Base-by-base conservation (phyloP, 1,140 invertebrate genomes). In the Planococcus citri region DNA sequence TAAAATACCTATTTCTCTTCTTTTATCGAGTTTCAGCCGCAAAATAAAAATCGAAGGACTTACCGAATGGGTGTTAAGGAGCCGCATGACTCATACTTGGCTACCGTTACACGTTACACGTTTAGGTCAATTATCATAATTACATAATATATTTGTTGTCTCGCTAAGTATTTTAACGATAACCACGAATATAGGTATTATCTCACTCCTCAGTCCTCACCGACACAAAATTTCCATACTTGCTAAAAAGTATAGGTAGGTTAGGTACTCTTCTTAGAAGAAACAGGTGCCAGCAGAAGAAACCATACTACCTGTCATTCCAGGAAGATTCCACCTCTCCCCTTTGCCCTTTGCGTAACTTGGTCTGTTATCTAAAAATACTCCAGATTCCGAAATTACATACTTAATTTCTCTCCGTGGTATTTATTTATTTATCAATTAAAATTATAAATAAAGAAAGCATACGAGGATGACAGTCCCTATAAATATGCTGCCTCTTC, bases 361-460 rank as follows among this genome's bases (percentile, higher is more conserved):
- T 17, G 41, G 41, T n/a, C 33, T 37, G 3, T 51, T 51, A 51
- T 51, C 41, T 51, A 51, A 51, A 51, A 51, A 51, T 51, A 51
- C 17, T 51, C 41, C n/a, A 33, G 29, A 33, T 20, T 17, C 41
- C 12, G 41, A 51, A 51, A 51, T 51, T n/a, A n/a, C n/a, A n/a
- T n/a, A n/a, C n/a, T n/a, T 51, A 51, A 51, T 51, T 51, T 20
- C 41, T n/a, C n/a, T n/a, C n/a, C n/a, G n/a, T 17, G 41, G 41
- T 51, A 51, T 17, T n/a, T 51, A 51, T 51, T 51, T 51, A 51
- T 51, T 51, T 51, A 51, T 51, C 41, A 51, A 51, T 51, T 51
- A 51, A 51, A 51, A 51, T 51, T 51, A 51, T 51, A 51, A 51
- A 51, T 51, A 51, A 51, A 51, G 41, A 37, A 37, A 37, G 33